Percentiles rank a stretch among this genome's conserved stretches.
Conservation (phyloP, 2,888 invertebrate genomes). For the Lacanobia oleracea region DNA sequence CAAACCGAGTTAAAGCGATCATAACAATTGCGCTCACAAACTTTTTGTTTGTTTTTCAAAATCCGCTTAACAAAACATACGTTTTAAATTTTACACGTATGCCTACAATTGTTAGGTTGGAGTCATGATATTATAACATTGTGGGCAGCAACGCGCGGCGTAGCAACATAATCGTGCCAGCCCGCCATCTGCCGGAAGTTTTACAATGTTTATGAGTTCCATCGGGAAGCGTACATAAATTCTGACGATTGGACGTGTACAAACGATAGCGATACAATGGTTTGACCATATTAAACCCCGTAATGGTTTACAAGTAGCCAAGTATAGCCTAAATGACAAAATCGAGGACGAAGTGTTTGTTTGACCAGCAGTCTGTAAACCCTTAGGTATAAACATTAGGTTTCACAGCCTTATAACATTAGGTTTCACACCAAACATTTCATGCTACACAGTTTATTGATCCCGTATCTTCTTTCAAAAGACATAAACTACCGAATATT, state of each 20-base stretch:
- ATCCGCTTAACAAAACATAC: constrained; percentile 76
- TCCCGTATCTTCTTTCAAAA: constrained; percentile 35
- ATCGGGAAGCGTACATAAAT: constrained; percentile 88
- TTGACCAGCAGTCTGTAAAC: constrained; percentile 15
- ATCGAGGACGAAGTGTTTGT: constrained; percentile 7
- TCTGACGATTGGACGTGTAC: constrained; percentile 82
- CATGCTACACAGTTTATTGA: constrained; percentile 10
- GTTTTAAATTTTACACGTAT: constrained; percentile 76
- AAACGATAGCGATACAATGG: constrained; percentile 82
- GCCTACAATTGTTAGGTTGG: constrained; percentile 74
- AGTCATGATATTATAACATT: constrained; percentile 69
- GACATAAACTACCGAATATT: constrained; percentile 46
- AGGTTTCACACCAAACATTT: neutral
- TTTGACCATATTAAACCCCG: constrained; percentile 76
- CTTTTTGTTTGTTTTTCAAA: constrained; percentile 71
- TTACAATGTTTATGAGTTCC: constrained; percentile 89
- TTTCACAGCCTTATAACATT: neutral
- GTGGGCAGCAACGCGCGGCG: constrained; percentile 56
- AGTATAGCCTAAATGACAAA: constrained; percentile 28
- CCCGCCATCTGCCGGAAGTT: constrained; percentile 89
- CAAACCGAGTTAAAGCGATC: constrained; percentile 66
- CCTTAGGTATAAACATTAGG: neutral
- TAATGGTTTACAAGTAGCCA: constrained; percentile 74
- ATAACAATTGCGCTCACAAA: constrained; percentile 65
- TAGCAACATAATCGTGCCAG: constrained; percentile 82